phyloP scores from a whole-genome alignment of 2,888 invertebrate genomes.

The Hirtodrosophila cameraria region DNA sequence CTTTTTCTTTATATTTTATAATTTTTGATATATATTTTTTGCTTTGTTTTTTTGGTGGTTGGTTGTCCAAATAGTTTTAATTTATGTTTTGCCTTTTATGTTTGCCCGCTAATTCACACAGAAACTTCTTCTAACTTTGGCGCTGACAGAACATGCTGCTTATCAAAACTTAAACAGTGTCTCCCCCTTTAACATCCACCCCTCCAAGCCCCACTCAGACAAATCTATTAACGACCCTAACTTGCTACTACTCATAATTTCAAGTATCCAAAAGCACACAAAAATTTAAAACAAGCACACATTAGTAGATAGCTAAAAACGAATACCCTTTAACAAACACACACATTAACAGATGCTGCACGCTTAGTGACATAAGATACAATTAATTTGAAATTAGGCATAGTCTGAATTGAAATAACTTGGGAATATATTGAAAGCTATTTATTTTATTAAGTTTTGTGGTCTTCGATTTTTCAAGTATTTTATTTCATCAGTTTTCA shows the following conservation, averaged over 20 bases:
- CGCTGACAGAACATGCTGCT: constrained; percentile 28
- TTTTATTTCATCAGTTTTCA: too few species aligned
- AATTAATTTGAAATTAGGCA: constrained; percentile 10
- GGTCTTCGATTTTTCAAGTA: too few species aligned
- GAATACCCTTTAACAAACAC: constrained; percentile 10
- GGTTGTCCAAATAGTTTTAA: constrained; percentile 7
- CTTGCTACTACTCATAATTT: not conserved
- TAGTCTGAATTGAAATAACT: constrained; percentile 19
- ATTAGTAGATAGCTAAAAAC: not conserved
- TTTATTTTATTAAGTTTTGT: too few species aligned
- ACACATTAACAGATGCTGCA: constrained; percentile 11
- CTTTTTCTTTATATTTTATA: not conserved
- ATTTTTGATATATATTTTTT: not conserved
- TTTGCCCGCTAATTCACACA: constrained; percentile 38
- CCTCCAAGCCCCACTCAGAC: too few species aligned
- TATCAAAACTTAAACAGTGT: constrained; percentile 11
- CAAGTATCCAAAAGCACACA: not conserved
- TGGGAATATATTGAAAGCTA: not conserved
- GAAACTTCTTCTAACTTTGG: constrained; percentile 9
- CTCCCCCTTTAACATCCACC: too few species aligned
- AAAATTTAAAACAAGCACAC: not conserved
- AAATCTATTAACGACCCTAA: constrained; percentile 5
- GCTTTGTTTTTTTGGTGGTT: constrained; percentile 14
- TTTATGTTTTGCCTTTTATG: constrained; percentile 35
- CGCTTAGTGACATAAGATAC: constrained; percentile 4